Base-by-base conservation (phyloP, 2,888 invertebrate species). In the Saturnia pavonia region DNA sequence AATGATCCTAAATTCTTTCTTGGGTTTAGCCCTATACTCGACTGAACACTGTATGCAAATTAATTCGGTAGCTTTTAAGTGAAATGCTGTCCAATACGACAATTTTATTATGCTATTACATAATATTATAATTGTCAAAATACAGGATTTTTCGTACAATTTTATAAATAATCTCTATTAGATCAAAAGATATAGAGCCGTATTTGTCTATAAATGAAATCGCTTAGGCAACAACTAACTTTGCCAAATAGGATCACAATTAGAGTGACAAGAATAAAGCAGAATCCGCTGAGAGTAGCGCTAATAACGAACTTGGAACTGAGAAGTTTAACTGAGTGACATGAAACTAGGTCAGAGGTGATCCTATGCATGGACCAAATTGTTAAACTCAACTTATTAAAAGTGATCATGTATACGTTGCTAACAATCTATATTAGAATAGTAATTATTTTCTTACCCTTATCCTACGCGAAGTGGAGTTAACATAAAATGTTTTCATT, bases 301-400 rank as follows among this genome's bases (percentile, higher is more conserved):
- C 80, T 81, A 81, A 83, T 82, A 82, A 82, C 79, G 75, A 86
- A 87, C 86, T 85, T 86, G 73, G 74, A 48, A 43, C 71, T 72
- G 67, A 69, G 71, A 76, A 75, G 76, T 76, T 76, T 71, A 71
- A 70, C 74, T 74, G 22, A 68, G 68, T 69, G 69, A 76, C 75
- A 74, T 77, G 80, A 72, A 75, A 75, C 74, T 76, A 75, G 76
- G 76, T 73, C 77, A 77, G 73, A 60, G 67, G 72, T 79, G 75
- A 79, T 71, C 65, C 67, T 14, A 70, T 77, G 77, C 54, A 70
- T 71, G 40, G 11, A 72, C 72, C 63, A 78, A 77, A 81, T 77
- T 75, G 68, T 74, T 66, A 63, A 60, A 22, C 51, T 45, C 25
- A 66, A 48, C 45, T 51, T 34, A 40, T 48, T 63, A 9, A 14